Base-by-base conservation (phyloP, 2,797 vertebrate species). In the Thalassophryne amazonica region DNA sequence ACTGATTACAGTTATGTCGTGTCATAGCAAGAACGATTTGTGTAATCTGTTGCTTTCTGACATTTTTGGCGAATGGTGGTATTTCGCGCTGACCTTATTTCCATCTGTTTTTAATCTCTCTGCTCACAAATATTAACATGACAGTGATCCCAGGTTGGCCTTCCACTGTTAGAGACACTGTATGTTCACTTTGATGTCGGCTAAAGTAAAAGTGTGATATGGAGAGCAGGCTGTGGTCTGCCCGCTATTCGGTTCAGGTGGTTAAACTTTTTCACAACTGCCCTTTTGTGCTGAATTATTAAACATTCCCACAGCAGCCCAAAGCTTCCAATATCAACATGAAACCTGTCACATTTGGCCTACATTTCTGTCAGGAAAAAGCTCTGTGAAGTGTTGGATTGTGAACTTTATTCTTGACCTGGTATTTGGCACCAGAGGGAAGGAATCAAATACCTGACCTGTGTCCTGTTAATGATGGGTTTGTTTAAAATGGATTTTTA, bases 201-300 rank as follows among this genome's bases (percentile, higher is more conserved):
- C 33, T 41, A 40, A 69, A 73, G 62, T 74, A 1, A 73, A 62
- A 60, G 27, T 53, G 30, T 54, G 69, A 60, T 56, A 62, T 77
- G 73, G 37, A 59, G 14, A 14, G 14, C 15, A 1, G 48, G 18
- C 47, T 34, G 39, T 13, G 53, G 24, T 37, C 48, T 32, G 4
- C 11, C 5, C 18, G 13, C 37, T 23, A 27, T 43, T 46, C 25
- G 65, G 37, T 52, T 59, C 31, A 39, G 57, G 31, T 60, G 62
- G 52, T 54, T 58, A 55, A 69, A 6, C 51, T 43, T 51, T 75
- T 76, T 69, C 34, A 62, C 61, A 69, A 54, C 42, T 78, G 64
- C 60, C 57, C 60, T 75, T 78, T 69, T 47, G 35, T 43, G 19
- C 15, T 83, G 62, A 81, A 82, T 80, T 71, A 80, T 80, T 74